A percentile compares a stretch with the other conserved stretches of the same genome.
These are phyloP conservation scores for Donacobius atricapilla DNA, from an alignment of 2,113 vertebrate genomes.

Conservation along the genomic window DNA sequence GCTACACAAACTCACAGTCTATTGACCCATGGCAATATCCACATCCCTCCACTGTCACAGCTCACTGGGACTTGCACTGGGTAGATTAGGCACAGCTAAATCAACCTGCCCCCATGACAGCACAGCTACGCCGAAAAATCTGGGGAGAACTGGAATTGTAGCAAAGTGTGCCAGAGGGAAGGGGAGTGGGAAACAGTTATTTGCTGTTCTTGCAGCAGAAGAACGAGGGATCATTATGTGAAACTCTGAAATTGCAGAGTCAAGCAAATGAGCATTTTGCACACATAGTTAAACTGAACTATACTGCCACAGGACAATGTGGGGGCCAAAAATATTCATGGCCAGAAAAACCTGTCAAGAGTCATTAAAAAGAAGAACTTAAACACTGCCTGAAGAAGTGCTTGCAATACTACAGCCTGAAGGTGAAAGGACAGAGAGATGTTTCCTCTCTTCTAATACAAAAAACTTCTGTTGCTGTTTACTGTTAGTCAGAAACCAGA, in stretches of 20 bases:
- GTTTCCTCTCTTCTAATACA: not conserved
- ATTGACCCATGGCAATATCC: not conserved
- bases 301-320: not conserved
- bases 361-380: not conserved
- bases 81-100: not conserved
- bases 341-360: not conserved
- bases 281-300: not conserved
- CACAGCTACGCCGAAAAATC: not conserved
- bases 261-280: not conserved
- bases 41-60: not conserved
- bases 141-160: not conserved
- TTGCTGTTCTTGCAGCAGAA: not conserved
- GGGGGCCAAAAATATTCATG: not conserved
- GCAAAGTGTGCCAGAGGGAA: not conserved
- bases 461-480: not conserved
- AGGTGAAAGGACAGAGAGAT: not conserved
- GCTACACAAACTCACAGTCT: not conserved
- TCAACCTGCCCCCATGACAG: not conserved
- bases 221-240: not conserved
- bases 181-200: not conserved
- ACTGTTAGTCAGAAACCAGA: not conserved
- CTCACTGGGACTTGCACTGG: not conserved
- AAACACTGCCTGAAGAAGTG: not conserved
- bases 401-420: not conserved
- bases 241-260: not conserved